A percentile compares a stretch with the other conserved stretches of the same genome.
Evolutionary conservation across 2,113 vertebrate species (phyloP).

Genomic region (Abramis brama): DNA sequence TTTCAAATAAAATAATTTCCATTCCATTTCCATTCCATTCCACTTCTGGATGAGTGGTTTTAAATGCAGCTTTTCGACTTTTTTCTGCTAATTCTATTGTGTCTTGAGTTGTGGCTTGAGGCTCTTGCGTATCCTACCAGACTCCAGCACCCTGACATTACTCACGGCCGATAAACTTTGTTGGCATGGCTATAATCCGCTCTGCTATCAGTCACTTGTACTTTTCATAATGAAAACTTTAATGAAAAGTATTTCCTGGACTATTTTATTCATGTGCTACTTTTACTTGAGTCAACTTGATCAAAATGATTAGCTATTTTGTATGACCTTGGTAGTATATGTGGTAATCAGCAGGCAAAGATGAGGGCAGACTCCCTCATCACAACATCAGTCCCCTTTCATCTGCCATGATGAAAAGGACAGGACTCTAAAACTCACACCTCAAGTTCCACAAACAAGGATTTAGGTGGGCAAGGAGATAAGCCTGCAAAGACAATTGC

Average conservation of each 20-base stretch:
- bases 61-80: not conserved
- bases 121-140: not conserved
- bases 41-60: constrained; percentile 4
- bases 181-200: not conserved
- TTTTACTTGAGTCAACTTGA: not conserved
- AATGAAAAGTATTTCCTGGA: not conserved
- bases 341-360: too few relatives aligned
- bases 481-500: too few relatives aligned
- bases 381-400: too few relatives aligned
- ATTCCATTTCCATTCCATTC: too few relatives aligned
- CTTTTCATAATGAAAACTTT: not conserved
- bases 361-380: too few relatives aligned
- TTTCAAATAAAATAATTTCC: too few relatives aligned
- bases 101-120: not conserved
- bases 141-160: not conserved
- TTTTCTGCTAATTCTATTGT: not conserved
- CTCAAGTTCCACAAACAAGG: too few relatives aligned
- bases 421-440: too few relatives aligned
- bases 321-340: too few relatives aligned
- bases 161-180: not conserved
- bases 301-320: not conserved
- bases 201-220: not conserved
- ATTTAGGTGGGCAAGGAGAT: too few relatives aligned
- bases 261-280: not conserved
- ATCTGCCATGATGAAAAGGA: too few relatives aligned